These are phyloP conservation scores for Apamea crenata DNA, from an alignment of 2,888 invertebrate genomes.

Conservation along the genomic window DNA sequence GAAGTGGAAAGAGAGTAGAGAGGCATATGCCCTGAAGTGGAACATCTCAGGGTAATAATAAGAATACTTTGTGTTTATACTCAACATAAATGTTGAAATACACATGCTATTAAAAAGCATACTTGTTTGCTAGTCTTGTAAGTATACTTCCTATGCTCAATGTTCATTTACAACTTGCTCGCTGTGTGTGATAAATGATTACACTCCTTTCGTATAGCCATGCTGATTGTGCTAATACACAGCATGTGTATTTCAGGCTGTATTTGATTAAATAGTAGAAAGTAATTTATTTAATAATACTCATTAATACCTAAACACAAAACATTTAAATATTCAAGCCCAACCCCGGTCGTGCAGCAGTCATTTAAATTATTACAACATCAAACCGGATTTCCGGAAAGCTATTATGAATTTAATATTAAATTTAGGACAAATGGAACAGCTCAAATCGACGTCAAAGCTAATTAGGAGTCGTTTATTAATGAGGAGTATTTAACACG, in stretches of 20 bases:
- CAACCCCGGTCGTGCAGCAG: constrained; percentile 15
- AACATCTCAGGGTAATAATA: no score
- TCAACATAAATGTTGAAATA: not conserved
- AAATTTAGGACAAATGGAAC: constrained; percentile 54
- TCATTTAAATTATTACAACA: constrained; percentile 45
- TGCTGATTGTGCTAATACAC: not conserved
- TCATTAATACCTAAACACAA: constrained; percentile 30
- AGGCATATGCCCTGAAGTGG: no score
- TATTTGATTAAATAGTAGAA: not conserved
- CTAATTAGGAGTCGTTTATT: constrained; percentile 53
- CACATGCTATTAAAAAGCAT: not conserved
- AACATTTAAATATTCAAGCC: constrained; percentile 17
- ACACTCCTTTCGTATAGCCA: no score
- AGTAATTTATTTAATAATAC: not conserved
- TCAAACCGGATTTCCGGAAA: constrained; percentile 30
- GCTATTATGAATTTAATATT: constrained; percentile 43
- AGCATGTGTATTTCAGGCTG: not conserved
- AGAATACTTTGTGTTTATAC: no score
- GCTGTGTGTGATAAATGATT: not conserved
- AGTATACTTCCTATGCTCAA: no score
- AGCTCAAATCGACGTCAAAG: constrained; percentile 45
- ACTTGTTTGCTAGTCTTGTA: not conserved
- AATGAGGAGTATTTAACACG: constrained; percentile 43
- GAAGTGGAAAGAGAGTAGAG: no score
- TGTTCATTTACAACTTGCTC: no score